A percentile compares a stretch with the other conserved stretches of the same genome.
Conservation (phyloP, 37 sponge, comb jelly and placozoan genomes). For the Halichondria panicea region DNA sequence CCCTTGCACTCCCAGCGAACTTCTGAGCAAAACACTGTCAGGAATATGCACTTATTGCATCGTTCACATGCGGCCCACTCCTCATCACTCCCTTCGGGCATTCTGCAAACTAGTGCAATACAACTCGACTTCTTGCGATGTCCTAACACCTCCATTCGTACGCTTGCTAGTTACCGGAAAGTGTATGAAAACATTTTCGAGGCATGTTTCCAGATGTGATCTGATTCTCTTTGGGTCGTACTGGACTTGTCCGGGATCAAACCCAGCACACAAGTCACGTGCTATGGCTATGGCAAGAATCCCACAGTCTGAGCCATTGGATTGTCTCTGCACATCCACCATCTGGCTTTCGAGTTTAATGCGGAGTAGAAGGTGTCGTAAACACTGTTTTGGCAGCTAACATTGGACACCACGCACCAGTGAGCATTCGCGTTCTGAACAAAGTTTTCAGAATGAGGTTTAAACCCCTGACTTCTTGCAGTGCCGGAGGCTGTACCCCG, state of each 20-base stretch:
- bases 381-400: neutral
- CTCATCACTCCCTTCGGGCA: slow-evolving; percentile 2
- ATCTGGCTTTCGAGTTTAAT: too few relatives aligned
- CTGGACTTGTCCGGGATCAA: neutral
- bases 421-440: neutral
- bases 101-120: neutral
- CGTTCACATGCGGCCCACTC: slow-evolving; percentile 3
- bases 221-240: slow-evolving; percentile 2
- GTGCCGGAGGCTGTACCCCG: neutral
- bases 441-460: neutral
- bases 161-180: neutral
- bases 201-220: neutral
- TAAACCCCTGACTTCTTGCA: neutral
- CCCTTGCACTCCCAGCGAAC: neutral
- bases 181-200: neutral
- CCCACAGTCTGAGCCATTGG: slow-evolving; percentile 22
- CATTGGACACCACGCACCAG: neutral
- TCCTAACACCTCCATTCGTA: neutral
- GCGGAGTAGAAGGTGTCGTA: slow-evolving; percentile 6
- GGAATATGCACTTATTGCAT: slow-evolving; percentile 22
- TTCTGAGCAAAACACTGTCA: neutral
- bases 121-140: neutral
- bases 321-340: too few relatives aligned
- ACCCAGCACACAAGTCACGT: slow-evolving; percentile 7
- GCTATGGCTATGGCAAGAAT: slow-evolving; percentile 10